phyloP scores from a whole-genome alignment of 2,113 vertebrate genomes.

The Sinocyclocheilus grahami region DNA sequence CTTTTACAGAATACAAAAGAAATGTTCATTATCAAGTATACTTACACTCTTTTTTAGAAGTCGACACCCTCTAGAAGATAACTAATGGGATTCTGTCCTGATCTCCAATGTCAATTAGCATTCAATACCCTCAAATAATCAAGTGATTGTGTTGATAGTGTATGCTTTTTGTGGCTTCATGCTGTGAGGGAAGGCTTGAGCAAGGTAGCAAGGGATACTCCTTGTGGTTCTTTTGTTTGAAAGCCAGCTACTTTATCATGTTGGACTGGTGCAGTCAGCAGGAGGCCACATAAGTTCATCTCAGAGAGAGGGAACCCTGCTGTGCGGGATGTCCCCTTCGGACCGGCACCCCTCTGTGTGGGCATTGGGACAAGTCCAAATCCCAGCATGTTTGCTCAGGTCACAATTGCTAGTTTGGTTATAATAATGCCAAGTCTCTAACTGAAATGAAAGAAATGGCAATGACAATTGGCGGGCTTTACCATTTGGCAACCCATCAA shows the following conservation, averaged over 20 bases:
- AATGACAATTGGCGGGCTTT: conserved; percentile 68
- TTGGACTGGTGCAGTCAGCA: conserved; percentile 74
- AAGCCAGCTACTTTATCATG: conserved; percentile 80
- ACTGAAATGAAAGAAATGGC: conserved; percentile 90
- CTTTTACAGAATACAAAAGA: neutral
- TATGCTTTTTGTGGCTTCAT: conserved; percentile 67
- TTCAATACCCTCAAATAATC: conserved; percentile 55
- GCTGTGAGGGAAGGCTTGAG: conserved; percentile 70
- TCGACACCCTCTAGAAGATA: conserved; percentile 8
- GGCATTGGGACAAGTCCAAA: conserved; percentile 73
- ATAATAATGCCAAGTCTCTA: conserved; percentile 87
- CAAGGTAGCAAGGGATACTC: conserved; percentile 68
- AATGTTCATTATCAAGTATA: conserved; percentile 62
- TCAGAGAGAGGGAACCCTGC: conserved; percentile 76
- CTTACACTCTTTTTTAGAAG: neutral
- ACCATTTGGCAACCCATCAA: conserved; percentile 69
- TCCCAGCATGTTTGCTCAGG: conserved; percentile 86
- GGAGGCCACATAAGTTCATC: conserved; percentile 75
- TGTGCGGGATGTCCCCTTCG: conserved; percentile 70
- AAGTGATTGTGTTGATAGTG: conserved; percentile 70
- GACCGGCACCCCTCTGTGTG: conserved; percentile 82
- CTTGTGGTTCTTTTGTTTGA: conserved; percentile 80
- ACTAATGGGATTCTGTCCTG: conserved; percentile 46
- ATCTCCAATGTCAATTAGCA: conserved; percentile 65
- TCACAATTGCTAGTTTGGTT: conserved; percentile 90